Percentiles rank a stretch among this genome's conserved stretches.
Evolutionary conservation across 2,888 invertebrate genomes (phyloP).

Genomic region (Onchidella celtica): DNA sequence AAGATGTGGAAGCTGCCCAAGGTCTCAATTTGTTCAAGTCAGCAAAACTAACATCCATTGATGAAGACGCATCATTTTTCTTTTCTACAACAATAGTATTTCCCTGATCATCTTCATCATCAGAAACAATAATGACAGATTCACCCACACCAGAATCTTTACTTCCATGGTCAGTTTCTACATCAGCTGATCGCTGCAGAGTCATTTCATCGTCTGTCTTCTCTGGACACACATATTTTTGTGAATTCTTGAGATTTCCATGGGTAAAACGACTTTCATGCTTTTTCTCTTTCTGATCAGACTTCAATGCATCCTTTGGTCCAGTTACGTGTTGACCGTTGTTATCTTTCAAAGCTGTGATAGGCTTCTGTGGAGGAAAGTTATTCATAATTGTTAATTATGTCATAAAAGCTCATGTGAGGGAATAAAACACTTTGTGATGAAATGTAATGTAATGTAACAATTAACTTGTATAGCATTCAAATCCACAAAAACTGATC

Average conservation of each 20-base stretch:
- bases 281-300: background rate
- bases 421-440: too few species aligned
- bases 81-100: background rate
- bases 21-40: constrained; percentile 29
- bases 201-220: background rate
- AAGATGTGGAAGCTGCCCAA: background rate
- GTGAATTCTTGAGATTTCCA: too few species aligned
- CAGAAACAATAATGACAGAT: constrained; percentile 3
- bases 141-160: background rate
- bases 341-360: constrained; percentile 27
- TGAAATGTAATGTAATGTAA: too few species aligned
- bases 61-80: constrained; percentile 10
- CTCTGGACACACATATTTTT: background rate
- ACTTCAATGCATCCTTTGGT: background rate
- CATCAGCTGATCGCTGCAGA: background rate
- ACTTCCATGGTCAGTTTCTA: background rate
- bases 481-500: too few species aligned
- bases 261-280: too few species aligned
- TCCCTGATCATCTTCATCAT: constrained; percentile 2
- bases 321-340: too few species aligned
- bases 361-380: constrained; percentile 23
- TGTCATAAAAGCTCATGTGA: too few species aligned
- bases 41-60: constrained; percentile 39
- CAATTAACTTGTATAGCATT: too few species aligned
- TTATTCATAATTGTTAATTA: too few species aligned